Percentiles rank a stretch among this genome's conserved stretches.
These are phyloP conservation scores for Edolisoma coerulescens DNA, from an alignment of 2,113 vertebrate genomes.

Conservation along the genomic window DNA sequence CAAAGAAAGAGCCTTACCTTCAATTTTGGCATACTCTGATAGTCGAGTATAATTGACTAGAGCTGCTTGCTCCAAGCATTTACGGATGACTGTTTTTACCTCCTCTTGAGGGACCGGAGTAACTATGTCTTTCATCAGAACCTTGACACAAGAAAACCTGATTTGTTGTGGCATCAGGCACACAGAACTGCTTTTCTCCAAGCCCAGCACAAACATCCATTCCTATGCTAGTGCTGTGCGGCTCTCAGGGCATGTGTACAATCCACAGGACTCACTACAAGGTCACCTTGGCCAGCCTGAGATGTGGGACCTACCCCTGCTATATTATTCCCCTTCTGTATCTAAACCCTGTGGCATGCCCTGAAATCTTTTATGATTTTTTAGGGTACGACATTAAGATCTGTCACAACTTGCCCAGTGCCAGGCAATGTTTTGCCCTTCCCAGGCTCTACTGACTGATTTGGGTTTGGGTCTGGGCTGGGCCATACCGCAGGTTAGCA, in stretches of 20 bases:
- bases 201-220: constrained; percentile 17
- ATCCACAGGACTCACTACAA: neutral
- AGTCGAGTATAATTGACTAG: constrained; percentile 96
- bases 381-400: neutral
- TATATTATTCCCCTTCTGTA: neutral
- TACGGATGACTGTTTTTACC: constrained; percentile 94
- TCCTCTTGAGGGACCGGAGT: constrained; percentile 95
- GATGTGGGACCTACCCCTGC: neutral
- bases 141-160: constrained; percentile 78
- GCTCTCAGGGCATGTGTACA: neutral
- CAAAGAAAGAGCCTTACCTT: constrained; percentile 84
- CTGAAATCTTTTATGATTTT: neutral
- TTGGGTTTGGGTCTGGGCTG: neutral
- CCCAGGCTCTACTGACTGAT: neutral
- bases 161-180: constrained; percentile 64
- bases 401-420: neutral
- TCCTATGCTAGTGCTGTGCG: neutral
- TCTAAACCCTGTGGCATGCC: neutral
- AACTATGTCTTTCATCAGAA: constrained; percentile 98
- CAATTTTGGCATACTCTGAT: constrained; percentile 98
- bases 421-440: neutral
- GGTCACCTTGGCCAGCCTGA: constrained; percentile 35
- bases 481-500: neutral
- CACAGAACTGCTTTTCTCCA: constrained; percentile 30
- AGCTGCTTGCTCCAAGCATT: constrained; percentile 97